A percentile compares a stretch with the other conserved stretches of the same genome.
phyloP scores from a whole-genome alignment of 2,888 invertebrate genomes.

The Caradrina kadenii region DNA sequence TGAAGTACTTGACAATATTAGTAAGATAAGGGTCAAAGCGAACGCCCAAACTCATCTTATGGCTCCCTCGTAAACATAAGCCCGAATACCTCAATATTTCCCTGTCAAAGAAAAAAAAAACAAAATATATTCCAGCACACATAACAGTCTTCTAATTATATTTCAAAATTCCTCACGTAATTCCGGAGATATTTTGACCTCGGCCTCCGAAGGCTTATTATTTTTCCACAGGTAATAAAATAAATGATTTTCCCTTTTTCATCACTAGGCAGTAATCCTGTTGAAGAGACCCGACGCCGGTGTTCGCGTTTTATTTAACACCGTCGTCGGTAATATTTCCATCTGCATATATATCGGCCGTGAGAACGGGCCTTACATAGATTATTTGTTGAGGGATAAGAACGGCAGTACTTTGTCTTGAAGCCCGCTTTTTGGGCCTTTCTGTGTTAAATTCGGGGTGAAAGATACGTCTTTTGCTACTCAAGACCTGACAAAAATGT shows the following conservation, averaged over 20 bases:
- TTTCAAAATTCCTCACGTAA: conserved; percentile 65
- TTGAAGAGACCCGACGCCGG: conserved; percentile 54
- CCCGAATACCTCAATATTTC: conserved; percentile 13
- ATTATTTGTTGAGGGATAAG: conserved; percentile 61
- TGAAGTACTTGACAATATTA: too few species aligned
- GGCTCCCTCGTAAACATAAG: conserved; percentile 24
- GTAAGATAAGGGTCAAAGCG: background rate
- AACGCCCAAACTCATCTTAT: background rate
- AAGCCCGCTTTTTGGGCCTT: conserved; percentile 52
- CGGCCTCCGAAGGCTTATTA: conserved; percentile 74
- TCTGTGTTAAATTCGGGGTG: conserved; percentile 56
- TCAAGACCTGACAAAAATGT: conserved; percentile 58
- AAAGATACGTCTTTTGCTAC: conserved; percentile 57
- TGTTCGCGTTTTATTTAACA: conserved; percentile 79
- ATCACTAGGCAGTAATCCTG: conserved; percentile 76
- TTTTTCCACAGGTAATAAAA: conserved; percentile 82
- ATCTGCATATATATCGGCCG: conserved; percentile 82
- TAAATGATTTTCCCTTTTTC: conserved; percentile 83
- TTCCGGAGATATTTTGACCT: conserved; percentile 62
- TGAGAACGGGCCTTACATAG: conserved; percentile 60
- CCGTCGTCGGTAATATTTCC: conserved; percentile 79
- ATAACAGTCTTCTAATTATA: conserved; percentile 70
- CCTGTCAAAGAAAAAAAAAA: conserved; percentile 42
- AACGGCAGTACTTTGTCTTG: conserved; percentile 56
- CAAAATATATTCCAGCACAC: conserved; percentile 43